Evolutionary conservation across 2,888 invertebrate genomes (phyloP).

Genomic region (Agelastica alni): DNA sequence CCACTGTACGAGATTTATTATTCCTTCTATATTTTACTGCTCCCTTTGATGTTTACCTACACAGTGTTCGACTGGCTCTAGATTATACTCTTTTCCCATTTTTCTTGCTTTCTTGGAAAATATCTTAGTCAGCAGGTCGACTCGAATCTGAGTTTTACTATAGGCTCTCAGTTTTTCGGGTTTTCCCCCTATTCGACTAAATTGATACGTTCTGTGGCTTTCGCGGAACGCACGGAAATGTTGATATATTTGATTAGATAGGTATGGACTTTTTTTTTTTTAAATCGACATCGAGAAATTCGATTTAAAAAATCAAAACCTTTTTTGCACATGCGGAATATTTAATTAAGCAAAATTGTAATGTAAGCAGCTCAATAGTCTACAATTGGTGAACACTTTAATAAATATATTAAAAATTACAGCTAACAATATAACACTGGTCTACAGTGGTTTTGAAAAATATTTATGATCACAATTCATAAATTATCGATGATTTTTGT

Average conservation of each 20-base stretch:
- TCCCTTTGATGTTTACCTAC: constrained; percentile 50
- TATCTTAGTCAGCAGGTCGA: constrained; percentile 38
- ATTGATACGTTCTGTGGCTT: constrained; percentile 9
- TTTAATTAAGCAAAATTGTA: no score
- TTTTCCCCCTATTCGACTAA: constrained; percentile 5
- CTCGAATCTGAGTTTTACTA: constrained; percentile 5
- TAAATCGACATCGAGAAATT: no score
- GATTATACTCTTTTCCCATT: constrained; percentile 34
- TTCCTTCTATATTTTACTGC: constrained; percentile 48
- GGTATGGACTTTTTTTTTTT: constrained; percentile 2
- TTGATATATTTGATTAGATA: constrained; percentile 7
- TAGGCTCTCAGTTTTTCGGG: neutral
- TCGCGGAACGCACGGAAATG: constrained; percentile 1
- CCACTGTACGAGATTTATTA: constrained; percentile 48
- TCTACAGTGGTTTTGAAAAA: no score
- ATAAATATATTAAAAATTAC: no score
- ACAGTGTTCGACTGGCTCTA: constrained; percentile 37
- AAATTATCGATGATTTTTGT: no score
- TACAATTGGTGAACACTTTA: no score
- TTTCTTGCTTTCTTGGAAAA: constrained; percentile 32
- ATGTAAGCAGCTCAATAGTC: no score
- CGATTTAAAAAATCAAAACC: no score
- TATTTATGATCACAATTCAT: no score
- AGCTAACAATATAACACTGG: no score
- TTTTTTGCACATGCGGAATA: no score